Evolutionary conservation across 2,888 invertebrate genomes (phyloP).

Genomic region (Epinotia brunnichana): DNA sequence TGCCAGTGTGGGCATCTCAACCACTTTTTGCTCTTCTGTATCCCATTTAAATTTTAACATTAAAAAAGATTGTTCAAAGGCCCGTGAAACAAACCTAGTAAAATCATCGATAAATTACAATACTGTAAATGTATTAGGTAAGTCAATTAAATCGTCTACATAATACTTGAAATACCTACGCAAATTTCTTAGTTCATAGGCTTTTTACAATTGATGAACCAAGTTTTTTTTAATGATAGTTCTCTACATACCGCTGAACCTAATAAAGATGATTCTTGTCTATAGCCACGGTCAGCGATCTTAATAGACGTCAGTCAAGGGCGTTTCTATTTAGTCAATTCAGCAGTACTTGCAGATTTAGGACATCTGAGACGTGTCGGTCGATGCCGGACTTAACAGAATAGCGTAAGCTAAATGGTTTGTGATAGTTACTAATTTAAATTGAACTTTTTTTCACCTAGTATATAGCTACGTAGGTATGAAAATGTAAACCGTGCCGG

Average conservation of each 20-base stretch:
- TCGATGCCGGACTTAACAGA: slow-evolving; percentile 20
- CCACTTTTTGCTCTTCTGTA: slow-evolving; percentile 71
- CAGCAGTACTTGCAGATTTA: slow-evolving; percentile 37
- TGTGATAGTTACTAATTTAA: not conserved
- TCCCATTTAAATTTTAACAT: slow-evolving; percentile 52
- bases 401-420: not conserved
- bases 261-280: slow-evolving; percentile 19
- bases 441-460: too few species aligned
- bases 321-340: slow-evolving; percentile 37
- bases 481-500: too few species aligned
- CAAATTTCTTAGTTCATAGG: not conserved
- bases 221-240: not conserved
- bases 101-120: too few species aligned
- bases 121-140: too few species aligned
- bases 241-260: not conserved
- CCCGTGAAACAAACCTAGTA: not conserved
- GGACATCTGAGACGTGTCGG: slow-evolving; percentile 31
- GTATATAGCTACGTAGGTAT: too few species aligned
- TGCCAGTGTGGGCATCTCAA: slow-evolving; percentile 53
- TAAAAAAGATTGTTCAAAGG: too few species aligned
- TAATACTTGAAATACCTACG: not conserved
- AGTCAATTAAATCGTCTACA: not conserved
- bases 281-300: slow-evolving; percentile 24
- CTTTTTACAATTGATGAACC: not conserved
- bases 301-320: slow-evolving; percentile 40